A percentile compares a stretch with the other conserved stretches of the same genome.
These are phyloP conservation scores for Monochamus alternatus DNA, from an alignment of 2,888 invertebrate genomes.

Conservation along the genomic window DNA sequence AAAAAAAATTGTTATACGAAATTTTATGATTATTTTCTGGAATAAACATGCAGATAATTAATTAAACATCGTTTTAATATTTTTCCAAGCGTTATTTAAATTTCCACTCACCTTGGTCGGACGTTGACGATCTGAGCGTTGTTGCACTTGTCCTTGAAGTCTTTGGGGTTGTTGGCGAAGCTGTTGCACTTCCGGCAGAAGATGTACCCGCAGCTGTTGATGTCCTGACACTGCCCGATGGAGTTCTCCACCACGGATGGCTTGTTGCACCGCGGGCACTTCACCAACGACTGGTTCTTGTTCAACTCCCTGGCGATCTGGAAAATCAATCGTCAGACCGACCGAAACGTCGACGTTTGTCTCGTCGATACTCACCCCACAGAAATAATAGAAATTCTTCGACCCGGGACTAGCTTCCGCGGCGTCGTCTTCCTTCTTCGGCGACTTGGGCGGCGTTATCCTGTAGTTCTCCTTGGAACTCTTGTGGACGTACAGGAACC, in stretches of 20 bases:
- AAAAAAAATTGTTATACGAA: too few species aligned
- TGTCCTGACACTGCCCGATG: conserved; percentile 65
- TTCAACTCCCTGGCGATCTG: conserved; percentile 58
- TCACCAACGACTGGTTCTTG: conserved; percentile 62
- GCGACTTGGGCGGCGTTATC: conserved; percentile 64
- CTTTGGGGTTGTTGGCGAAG: conserved; percentile 62
- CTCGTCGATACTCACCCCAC: conserved; percentile 48
- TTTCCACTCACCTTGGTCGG: conserved; percentile 28
- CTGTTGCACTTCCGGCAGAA: conserved; percentile 65
- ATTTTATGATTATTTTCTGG: too few species aligned
- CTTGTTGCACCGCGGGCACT: conserved; percentile 63
- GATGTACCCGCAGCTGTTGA: conserved; percentile 64
- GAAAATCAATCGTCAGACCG: conserved; percentile 36
- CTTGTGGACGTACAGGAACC: conserved; percentile 53
- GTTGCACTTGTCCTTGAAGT: conserved; percentile 65
- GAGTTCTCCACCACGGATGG: conserved; percentile 64
- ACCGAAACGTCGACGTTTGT: too few species aligned
- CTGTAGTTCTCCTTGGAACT: conserved; percentile 63
- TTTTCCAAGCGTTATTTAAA: not conserved
- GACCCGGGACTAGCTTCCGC: conserved; percentile 51
- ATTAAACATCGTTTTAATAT: too few species aligned
- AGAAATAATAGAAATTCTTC: conserved; percentile 55
- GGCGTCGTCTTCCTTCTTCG: conserved; percentile 51
- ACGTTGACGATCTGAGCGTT: conserved; percentile 51
- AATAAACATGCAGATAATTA: too few species aligned